These are phyloP conservation scores for Gila orcuttii DNA, from an alignment of 2,113 vertebrate species.

Conservation along the genomic window DNA sequence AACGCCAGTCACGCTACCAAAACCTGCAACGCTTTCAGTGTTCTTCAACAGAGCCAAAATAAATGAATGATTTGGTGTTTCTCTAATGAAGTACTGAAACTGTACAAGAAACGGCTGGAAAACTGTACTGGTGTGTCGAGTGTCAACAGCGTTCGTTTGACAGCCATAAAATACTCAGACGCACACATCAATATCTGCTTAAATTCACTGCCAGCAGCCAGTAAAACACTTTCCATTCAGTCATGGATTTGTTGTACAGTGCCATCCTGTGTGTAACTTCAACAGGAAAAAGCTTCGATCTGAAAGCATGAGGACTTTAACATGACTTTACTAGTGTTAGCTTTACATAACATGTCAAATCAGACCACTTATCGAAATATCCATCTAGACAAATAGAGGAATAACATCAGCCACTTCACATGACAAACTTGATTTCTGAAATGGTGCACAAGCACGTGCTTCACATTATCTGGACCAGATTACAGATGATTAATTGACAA, in stretches of 20 bases:
- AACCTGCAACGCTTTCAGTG: not conserved
- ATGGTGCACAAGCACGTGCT: not conserved
- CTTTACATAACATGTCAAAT: conserved; percentile 4
- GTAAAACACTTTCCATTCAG: conserved; percentile 68
- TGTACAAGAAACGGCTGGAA: not conserved
- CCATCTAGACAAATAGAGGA: not conserved
- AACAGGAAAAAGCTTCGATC: conserved; percentile 37
- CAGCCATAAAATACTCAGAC: conserved; percentile 23
- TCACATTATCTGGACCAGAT: not conserved
- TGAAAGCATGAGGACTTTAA: conserved; percentile 1
- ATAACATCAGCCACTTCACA: not conserved
- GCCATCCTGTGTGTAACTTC: conserved; percentile 13
- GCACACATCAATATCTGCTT: conserved; percentile 64
- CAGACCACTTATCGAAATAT: not conserved
- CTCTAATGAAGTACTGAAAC: not conserved
- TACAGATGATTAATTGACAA: not conserved
- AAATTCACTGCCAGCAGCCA: conserved; percentile 56
- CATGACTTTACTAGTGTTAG: not conserved
- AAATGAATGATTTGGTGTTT: not conserved
- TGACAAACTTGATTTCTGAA: too few species aligned
- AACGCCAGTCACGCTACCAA: not conserved
- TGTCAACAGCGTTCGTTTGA: conserved; percentile 26
- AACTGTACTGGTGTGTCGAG: not conserved
- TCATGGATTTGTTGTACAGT: conserved; percentile 35
- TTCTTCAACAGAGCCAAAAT: not conserved